These are phyloP conservation scores for Trematomus loennbergii DNA, from an alignment of 2,113 vertebrate species.

Conservation along the genomic window DNA sequence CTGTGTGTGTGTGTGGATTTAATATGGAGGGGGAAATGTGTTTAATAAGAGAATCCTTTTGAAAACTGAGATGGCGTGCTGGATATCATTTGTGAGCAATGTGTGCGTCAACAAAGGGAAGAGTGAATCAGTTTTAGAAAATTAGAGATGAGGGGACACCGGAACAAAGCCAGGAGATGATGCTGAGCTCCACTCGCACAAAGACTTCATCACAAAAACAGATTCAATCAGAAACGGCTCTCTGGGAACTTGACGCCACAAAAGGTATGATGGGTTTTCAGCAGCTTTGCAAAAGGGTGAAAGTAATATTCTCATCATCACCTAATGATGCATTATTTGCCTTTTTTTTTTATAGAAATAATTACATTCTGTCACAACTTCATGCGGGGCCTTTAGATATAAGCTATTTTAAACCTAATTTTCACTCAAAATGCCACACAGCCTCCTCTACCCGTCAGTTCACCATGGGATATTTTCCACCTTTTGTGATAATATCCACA, in stretches of 20 bases:
- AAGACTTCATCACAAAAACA: conserved; percentile 2
- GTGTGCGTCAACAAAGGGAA: conserved; percentile 37
- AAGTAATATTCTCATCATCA: conserved; percentile 23
- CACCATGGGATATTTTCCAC: not conserved
- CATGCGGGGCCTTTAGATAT: not conserved
- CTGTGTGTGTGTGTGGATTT: conserved; percentile 22
- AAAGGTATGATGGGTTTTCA: conserved; percentile 8
- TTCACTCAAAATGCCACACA: conserved; percentile 14
- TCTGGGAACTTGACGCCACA: conserved; percentile 18
- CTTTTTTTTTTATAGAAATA: conserved; percentile 9
- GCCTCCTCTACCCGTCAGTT: conserved; percentile 5
- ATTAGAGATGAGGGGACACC: conserved; percentile 28
- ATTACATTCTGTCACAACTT: conserved; percentile 20
- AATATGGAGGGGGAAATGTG: conserved; percentile 38
- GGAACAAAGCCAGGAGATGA: conserved; percentile 15
- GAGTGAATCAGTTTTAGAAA: conserved; percentile 20
- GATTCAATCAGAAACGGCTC: conserved; percentile 28
- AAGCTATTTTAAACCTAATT: conserved; percentile 30
- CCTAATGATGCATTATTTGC: conserved; percentile 33
- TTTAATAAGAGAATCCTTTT: conserved; percentile 72
- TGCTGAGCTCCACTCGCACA: conserved; percentile 3
- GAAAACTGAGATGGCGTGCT: conserved; percentile 53
- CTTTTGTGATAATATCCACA: conserved; percentile 39
- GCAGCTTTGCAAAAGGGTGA: conserved; percentile 6
- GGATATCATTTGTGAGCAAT: conserved; percentile 49